A percentile compares a stretch with the other conserved stretches of the same genome.
phyloP scores from a whole-genome alignment of 1,140 invertebrate species.

The Zaprionus vittiger region DNA sequence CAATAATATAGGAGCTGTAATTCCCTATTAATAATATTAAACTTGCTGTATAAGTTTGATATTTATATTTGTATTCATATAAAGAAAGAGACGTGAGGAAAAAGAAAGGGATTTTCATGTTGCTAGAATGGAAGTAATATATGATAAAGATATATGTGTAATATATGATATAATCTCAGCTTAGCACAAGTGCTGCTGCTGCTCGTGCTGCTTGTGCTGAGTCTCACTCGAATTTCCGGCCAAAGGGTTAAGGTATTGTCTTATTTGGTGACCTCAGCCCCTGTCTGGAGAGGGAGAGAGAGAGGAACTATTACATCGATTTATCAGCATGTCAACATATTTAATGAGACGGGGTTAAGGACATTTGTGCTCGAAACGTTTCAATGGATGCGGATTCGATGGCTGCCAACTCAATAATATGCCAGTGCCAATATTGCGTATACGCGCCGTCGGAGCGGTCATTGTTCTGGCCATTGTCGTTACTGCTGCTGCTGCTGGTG shows the following conservation, averaged over 20 bases:
- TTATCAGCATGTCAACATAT: constrained; percentile 83
- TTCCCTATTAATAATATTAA: not conserved
- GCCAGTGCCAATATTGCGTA: constrained; percentile 77
- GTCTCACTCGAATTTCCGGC: not conserved
- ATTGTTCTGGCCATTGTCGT: constrained; percentile 51
- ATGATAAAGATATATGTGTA: not conserved
- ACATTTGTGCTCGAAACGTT: constrained; percentile 51
- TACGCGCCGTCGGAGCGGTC: constrained; percentile 60
- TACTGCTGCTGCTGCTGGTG: constrained; percentile 20
- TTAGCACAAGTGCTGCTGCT: not conserved
- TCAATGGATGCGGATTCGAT: constrained; percentile 35
- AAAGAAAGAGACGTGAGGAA: not conserved
- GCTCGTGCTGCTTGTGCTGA: not conserved
- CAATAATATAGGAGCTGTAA: not conserved
- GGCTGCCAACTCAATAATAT: constrained; percentile 71
- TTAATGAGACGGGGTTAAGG: constrained; percentile 75
- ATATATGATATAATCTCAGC: not conserved
- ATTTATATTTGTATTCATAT: not conserved
- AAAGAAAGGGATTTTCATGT: not conserved
- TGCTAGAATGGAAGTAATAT: not conserved
- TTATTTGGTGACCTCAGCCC: constrained; percentile 5
- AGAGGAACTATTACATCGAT: constrained; percentile 62
- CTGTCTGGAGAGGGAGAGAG: constrained; percentile 14
- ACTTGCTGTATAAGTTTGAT: not conserved
- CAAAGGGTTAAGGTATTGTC: constrained; percentile 7